Base-by-base conservation (phyloP, 2,888 invertebrate species). In the Lydus trimaculatus region DNA sequence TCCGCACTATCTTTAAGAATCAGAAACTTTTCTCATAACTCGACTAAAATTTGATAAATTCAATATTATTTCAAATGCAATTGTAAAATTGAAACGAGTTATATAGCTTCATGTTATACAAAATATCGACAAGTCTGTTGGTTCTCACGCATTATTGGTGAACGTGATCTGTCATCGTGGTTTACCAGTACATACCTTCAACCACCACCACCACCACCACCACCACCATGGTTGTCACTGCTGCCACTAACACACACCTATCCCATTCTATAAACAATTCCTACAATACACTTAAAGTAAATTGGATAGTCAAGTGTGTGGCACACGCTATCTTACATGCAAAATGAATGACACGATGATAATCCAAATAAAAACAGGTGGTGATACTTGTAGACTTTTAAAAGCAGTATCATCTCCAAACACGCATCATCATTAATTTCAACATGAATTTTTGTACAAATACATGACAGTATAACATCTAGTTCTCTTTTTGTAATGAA, bases 81-180 rank as follows among this genome's bases (percentile, higher is more conserved):
- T 43, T 48, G 8, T 23, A 48, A 48, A 48, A 20, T 48, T 48
- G 48, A 48, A 48, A 20, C 20, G 20, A 20, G 20, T 48, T 48
- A 2, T 9, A 48, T 48, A 9, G 20, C 31, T 20, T n/a, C n/a
- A 11, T 48, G 20, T 48, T 48, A 20, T 48, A 20, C 20, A n/a
- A 36, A 48, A 48, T 48, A 48, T 20, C n/a, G 48, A 48, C 20
- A 48, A 20, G 48, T 7, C 43, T 20, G 3, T 48, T 2, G 20
- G 65, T 66, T 66, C 65, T 63, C 63, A 65, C 65, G 60, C 63
- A 69, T 60, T 60, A 58, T 52, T 60, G 60, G 56, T 17, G 8
- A 13, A 48, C 33, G 31, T 65, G 69, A 66, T 66, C 66, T 66
- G 69, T 66, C 69, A 66, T 36, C 23, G 58, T 13, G 48, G 48